A percentile compares a stretch with the other conserved stretches of the same genome.
These are phyloP conservation scores for Drosophila sucinea DNA, from an alignment of 1,140 invertebrate genomes.

Conservation along the genomic window DNA sequence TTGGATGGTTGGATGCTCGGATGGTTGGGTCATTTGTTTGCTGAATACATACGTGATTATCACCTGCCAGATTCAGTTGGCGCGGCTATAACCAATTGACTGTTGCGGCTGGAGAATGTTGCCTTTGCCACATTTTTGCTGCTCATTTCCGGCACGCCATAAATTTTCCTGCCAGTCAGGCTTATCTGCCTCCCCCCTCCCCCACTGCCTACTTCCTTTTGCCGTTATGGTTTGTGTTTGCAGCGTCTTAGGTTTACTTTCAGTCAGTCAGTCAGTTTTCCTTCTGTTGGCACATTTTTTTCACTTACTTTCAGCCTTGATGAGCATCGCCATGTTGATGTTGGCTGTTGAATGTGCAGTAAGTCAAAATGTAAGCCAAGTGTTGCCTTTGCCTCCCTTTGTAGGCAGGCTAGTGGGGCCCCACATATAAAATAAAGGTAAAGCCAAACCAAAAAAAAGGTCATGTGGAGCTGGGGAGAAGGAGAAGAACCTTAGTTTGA, in stretches of 20 bases:
- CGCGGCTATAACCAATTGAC: slow-evolving; percentile 41
- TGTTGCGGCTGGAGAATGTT: slow-evolving; percentile 11
- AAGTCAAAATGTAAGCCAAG: slow-evolving; percentile 66
- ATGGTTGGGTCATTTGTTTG: slow-evolving; percentile 11
- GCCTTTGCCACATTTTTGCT: slow-evolving; percentile 45
- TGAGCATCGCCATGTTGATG: slow-evolving; percentile 59
- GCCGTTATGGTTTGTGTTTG: slow-evolving; percentile 64
- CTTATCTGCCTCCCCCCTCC: slow-evolving; percentile 45
- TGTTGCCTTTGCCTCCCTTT: slow-evolving; percentile 6
- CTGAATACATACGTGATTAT: slow-evolving; percentile 59
- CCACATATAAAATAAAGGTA: slow-evolving; percentile 8
- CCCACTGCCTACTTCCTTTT: slow-evolving; percentile 5
- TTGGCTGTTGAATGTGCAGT: slow-evolving; percentile 51
- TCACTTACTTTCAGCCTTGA: slow-evolving; percentile 55
- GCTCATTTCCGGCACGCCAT: slow-evolving; percentile 75
- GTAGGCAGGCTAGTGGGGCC: not conserved
- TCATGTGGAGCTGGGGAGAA: slow-evolving; percentile 37
- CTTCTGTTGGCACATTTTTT: slow-evolving; percentile 68
- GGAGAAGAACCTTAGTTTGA: slow-evolving; percentile 31
- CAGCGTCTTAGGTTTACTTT: slow-evolving; percentile 34
- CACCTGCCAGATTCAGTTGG: slow-evolving; percentile 62
- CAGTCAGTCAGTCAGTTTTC: slow-evolving; percentile 30
- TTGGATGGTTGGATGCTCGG: no score
- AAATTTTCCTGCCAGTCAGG: slow-evolving; percentile 65
- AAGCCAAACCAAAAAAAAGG: slow-evolving; percentile 34